These are phyloP conservation scores for Galeruca laticollis DNA, from an alignment of 2,888 invertebrate species.

Conservation along the genomic window DNA sequence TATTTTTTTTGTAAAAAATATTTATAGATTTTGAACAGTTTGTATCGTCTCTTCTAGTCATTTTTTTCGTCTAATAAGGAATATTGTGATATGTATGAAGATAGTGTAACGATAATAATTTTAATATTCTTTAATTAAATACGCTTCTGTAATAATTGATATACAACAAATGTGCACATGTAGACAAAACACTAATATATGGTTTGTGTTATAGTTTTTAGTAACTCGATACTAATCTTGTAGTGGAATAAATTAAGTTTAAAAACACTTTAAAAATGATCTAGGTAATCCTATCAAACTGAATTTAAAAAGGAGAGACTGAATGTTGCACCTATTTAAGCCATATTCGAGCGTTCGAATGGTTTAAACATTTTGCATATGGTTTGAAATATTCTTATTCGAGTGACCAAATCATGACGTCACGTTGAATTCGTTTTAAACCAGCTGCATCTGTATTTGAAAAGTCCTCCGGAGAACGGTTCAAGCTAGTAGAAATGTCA, in stretches of 20 bases:
- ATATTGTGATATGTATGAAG: conserved; percentile 56
- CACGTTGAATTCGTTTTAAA: no score
- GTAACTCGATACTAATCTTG: background rate
- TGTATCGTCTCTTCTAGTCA: conserved; percentile 48
- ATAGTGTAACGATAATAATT: conserved; percentile 49
- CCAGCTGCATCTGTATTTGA: no score
- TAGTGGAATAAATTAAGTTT: conserved; percentile 23
- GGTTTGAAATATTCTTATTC: no score
- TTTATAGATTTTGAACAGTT: conserved; percentile 30
- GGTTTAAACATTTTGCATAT: no score
- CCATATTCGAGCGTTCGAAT: no score
- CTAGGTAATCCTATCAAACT: no score
- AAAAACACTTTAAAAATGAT: no score
- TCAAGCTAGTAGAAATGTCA: no score
- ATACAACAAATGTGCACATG: conserved; percentile 51
- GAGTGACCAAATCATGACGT: no score
- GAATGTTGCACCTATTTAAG: no score
- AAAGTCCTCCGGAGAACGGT: no score
- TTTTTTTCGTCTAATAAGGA: conserved; percentile 41
- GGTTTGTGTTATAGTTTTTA: conserved; percentile 20
- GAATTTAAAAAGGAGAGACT: no score
- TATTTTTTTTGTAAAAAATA: conserved; percentile 30
- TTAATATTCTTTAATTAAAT: conserved; percentile 43
- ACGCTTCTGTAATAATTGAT: conserved; percentile 44
- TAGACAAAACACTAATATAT: conserved; percentile 54